These are phyloP conservation scores for Drosophila setifemur DNA, from an alignment of 1,140 invertebrate species.

Conservation along the genomic window DNA sequence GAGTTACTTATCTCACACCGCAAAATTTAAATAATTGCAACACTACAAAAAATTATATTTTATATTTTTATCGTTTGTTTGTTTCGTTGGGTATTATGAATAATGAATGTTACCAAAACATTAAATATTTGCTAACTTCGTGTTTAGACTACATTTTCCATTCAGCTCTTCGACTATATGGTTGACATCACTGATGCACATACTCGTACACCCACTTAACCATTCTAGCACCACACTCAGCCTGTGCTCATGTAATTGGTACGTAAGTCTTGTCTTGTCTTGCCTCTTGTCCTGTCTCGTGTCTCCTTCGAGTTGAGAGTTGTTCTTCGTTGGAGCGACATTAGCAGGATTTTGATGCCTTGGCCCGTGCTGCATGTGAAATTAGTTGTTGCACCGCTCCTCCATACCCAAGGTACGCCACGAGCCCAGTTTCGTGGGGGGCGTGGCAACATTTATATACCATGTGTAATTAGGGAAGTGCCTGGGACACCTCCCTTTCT, in stretches of 20 bases:
- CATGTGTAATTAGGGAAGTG: constrained; percentile 77
- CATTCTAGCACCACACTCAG: background rate
- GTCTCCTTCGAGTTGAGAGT: constrained; percentile 38
- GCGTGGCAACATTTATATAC: constrained; percentile 56
- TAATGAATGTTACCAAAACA: too few species aligned
- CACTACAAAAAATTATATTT: too few species aligned
- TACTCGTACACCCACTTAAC: background rate
- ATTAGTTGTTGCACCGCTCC: constrained; percentile 58
- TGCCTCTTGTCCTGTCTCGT: constrained; percentile 1
- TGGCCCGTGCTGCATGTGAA: constrained; percentile 73
- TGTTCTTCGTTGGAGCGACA: constrained; percentile 71
- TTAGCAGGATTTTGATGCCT: constrained; percentile 76
- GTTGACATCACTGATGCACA: constrained; percentile 3
- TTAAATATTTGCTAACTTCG: too few species aligned
- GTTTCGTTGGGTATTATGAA: too few species aligned
- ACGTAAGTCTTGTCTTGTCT: constrained; percentile 67
- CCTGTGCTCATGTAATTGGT: constrained; percentile 62
- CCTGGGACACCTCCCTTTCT: constrained; percentile 31
- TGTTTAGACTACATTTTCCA: too few species aligned
- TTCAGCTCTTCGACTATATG: background rate
- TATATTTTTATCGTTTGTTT: too few species aligned
- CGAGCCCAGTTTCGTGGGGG: background rate
- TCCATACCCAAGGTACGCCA: background rate
- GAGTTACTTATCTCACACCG: too few species aligned
- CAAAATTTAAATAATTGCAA: too few species aligned